Base-by-base conservation (phyloP, 2,888 invertebrate species). In the Craniophora ligustri region DNA sequence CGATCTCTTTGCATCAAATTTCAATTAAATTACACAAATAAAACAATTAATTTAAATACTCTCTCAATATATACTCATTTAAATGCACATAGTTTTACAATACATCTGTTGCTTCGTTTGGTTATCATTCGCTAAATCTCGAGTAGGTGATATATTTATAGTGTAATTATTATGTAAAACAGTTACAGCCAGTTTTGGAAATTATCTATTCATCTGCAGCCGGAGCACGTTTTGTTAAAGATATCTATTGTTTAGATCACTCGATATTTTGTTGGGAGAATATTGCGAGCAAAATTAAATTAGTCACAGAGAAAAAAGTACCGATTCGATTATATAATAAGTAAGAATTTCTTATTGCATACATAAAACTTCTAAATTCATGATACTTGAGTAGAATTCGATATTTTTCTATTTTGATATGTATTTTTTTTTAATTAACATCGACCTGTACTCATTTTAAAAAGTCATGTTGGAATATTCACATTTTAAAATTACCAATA, bases 131-230 rank as follows among this genome's bases (percentile, higher is more conserved):
- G 10, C 38, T 6, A 34, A 61, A 63, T 51, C 38, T 50, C 30
- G 21, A 14, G 16, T 26, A 53, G 49, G 21, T 49, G 45, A 70
- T 49, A 55, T 53, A 31, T 67, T 71, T 56, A 71, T 50, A 30
- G 35, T 36, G 14, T 45, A 48, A 61, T 71, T 67, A 67, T 71
- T 67, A 67, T 71, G 67, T 61, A 48, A 67, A 71, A 54, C 41
- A 8, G 32, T 36, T 40, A 56, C 44, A 47, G 61, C 16, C 6
- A 32, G 10, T 41, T 48, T 45, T 18, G 45, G 30, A 61, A 71
- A 51, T 61, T 47, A 67, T 57, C 49, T 58, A 39, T 40, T 64
- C 53, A 49, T 57, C 28, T 46, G 47, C 26, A 55, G 31, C 32
- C 67, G 11, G 11, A 53, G 45, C 66, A 66, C 66, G 70, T 66